These are phyloP conservation scores for Cephalotes varians DNA, from an alignment of 2,888 invertebrate species.

Conservation along the genomic window DNA sequence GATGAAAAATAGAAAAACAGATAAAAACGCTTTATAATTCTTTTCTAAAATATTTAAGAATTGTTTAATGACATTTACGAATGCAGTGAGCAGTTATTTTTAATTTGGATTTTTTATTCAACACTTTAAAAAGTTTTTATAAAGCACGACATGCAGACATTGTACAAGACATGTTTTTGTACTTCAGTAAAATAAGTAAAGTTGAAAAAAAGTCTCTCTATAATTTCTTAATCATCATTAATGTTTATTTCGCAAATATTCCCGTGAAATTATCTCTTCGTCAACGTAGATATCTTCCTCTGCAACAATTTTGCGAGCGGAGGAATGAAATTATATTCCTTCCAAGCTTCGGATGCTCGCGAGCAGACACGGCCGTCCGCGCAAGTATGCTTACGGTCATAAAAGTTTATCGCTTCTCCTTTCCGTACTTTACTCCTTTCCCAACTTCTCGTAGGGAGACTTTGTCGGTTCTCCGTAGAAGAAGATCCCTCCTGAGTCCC, in stretches of 20 bases:
- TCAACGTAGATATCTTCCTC: background rate
- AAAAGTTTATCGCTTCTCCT: constrained; percentile 78
- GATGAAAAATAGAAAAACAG: no score
- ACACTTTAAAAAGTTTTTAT: background rate
- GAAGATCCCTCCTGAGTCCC: constrained; percentile 61
- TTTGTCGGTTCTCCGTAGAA: constrained; percentile 49
- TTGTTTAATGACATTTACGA: background rate
- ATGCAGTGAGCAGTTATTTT: background rate
- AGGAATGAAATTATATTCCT: constrained; percentile 23
- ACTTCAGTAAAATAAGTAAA: background rate
- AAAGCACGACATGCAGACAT: no score
- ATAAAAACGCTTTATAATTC: background rate
- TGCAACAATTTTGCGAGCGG: constrained; percentile 1
- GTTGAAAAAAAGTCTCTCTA: background rate
- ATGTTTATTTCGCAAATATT: background rate
- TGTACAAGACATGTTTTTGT: background rate
- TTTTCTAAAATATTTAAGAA: background rate
- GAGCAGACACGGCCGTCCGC: background rate
- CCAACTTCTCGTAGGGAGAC: constrained; percentile 12
- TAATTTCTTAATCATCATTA: background rate
- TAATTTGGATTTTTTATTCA: background rate
- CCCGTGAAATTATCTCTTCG: background rate
- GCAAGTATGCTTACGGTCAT: constrained; percentile 60
- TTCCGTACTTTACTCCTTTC: constrained; percentile 49
- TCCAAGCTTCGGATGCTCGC: constrained; percentile 11